Percentiles rank a stretch among this genome's conserved stretches.
Evolutionary conservation across 2,797 vertebrate species (phyloP).

Genomic region (Diplodus puntazzo): DNA sequence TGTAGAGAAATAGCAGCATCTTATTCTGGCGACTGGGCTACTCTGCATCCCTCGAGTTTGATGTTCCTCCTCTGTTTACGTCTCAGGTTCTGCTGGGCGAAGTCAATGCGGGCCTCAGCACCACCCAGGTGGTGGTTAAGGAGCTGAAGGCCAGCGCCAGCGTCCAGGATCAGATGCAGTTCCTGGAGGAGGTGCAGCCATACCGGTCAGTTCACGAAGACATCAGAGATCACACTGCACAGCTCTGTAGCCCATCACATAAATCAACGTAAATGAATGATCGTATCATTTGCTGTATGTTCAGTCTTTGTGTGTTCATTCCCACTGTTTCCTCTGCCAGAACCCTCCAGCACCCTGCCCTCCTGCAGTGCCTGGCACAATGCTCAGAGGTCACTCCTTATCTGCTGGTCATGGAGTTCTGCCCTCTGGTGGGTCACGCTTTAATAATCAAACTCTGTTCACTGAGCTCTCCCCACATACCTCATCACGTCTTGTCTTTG

Average conservation of each 20-base stretch:
- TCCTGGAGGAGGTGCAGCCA: slow-evolving; percentile 94
- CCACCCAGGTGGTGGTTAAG: slow-evolving; percentile 96
- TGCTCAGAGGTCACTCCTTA: slow-evolving; percentile 96
- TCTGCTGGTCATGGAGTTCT: slow-evolving; percentile 98
- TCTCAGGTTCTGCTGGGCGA: slow-evolving; percentile 94
- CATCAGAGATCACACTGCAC: background rate
- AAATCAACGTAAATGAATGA: background rate
- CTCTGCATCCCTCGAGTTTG: background rate
- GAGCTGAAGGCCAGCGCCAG: slow-evolving; percentile 94
- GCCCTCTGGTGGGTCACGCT: slow-evolving; percentile 90
- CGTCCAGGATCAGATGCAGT: slow-evolving; percentile 95
- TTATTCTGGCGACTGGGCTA: too few relatives aligned
- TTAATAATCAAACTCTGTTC: slow-evolving; percentile 11
- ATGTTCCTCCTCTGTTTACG: background rate
- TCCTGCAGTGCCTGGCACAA: slow-evolving; percentile 96
- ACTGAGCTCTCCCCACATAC: background rate
- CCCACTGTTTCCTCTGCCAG: slow-evolving; percentile 70
- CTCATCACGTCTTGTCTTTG: slow-evolving; percentile 28
- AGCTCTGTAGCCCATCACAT: background rate
- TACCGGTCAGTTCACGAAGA: slow-evolving; percentile 87
- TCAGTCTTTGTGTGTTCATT: background rate
- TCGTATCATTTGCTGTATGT: background rate
- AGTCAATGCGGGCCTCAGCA: slow-evolving; percentile 91
- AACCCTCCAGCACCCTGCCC: slow-evolving; percentile 92
- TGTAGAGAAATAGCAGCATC: too few relatives aligned